Evolutionary conservation across 2,113 vertebrate species (phyloP).

Genomic region (Apodemus sylvaticus): DNA sequence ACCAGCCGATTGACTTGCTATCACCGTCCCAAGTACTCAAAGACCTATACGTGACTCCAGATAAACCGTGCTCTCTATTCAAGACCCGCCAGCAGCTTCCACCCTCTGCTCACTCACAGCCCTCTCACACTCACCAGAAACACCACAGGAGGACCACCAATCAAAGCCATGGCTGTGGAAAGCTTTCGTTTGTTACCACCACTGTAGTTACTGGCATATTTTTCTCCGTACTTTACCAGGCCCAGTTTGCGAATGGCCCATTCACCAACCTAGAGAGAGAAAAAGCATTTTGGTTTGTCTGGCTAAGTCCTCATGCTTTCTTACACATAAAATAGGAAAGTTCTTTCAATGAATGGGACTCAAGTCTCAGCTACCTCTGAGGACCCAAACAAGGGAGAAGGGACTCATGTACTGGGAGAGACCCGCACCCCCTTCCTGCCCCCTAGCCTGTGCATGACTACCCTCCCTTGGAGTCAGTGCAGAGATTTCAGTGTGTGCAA

Average conservation of each 20-base stretch:
- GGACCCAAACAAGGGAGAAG: not conserved
- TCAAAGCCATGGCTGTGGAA: slow-evolving; percentile 97
- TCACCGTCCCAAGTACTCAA: not conserved
- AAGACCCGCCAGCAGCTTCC: not conserved
- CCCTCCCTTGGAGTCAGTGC: not conserved
- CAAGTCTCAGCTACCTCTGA: not conserved
- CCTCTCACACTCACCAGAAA: slow-evolving; percentile 92
- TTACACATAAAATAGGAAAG: not conserved
- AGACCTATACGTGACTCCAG: not conserved
- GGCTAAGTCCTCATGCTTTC: not conserved
- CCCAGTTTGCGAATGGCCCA: slow-evolving; percentile 97
- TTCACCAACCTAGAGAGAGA: slow-evolving; percentile 91
- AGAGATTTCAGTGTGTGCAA: not conserved
- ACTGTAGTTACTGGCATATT: slow-evolving; percentile 95
- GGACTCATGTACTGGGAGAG: fast-evolving
- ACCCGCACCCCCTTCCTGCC: not conserved
- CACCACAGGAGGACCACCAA: slow-evolving; percentile 96
- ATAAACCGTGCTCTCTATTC: not conserved
- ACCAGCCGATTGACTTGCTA: not conserved
- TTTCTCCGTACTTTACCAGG: slow-evolving; percentile 95
- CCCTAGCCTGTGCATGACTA: not conserved
- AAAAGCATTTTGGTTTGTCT: not conserved
- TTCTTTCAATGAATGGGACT: not conserved
- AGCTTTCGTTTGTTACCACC: slow-evolving; percentile 98
- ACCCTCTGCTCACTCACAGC: too few species aligned